phyloP scores from a whole-genome alignment of 2,888 invertebrate species.

The Noctua fimbriata region DNA sequence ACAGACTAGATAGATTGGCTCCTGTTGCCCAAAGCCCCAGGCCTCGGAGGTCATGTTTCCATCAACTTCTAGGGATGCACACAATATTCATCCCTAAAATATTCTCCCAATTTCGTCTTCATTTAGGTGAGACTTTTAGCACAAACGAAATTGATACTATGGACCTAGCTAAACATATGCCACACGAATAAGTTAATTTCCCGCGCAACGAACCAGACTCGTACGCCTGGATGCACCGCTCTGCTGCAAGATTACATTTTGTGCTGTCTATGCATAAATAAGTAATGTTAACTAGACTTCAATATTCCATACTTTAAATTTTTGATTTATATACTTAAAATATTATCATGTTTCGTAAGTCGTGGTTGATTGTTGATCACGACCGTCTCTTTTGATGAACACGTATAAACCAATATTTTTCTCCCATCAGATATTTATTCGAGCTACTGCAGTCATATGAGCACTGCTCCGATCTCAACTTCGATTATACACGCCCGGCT shows the following conservation, averaged over 20 bases:
- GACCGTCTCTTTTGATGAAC: background rate
- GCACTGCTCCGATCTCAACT: conserved; percentile 78
- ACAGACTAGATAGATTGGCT: no score
- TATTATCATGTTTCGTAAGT: background rate
- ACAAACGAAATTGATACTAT: conserved; percentile 29
- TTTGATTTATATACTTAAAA: background rate
- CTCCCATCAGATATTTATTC: conserved; percentile 88
- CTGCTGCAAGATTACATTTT: conserved; percentile 55
- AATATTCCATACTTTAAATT: background rate
- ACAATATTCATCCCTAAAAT: conserved; percentile 7
- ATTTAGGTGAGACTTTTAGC: conserved; percentile 39
- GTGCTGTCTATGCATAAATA: conserved; percentile 18
- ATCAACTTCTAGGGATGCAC: background rate
- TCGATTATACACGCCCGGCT: conserved; percentile 80
- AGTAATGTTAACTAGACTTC: background rate
- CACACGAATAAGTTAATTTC: conserved; percentile 71
- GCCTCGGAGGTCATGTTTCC: no score
- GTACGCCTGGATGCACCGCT: conserved; percentile 66
- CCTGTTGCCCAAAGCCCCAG: no score
- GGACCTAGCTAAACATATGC: conserved; percentile 37
- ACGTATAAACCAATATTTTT: conserved; percentile 1
- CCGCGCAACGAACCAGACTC: conserved; percentile 73
- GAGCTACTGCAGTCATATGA: conserved; percentile 94
- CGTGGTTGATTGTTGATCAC: background rate
- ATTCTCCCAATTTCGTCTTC: conserved; percentile 4